phyloP scores from a whole-genome alignment of 2,113 vertebrate genomes.

The Triplophysa tibetana region DNA sequence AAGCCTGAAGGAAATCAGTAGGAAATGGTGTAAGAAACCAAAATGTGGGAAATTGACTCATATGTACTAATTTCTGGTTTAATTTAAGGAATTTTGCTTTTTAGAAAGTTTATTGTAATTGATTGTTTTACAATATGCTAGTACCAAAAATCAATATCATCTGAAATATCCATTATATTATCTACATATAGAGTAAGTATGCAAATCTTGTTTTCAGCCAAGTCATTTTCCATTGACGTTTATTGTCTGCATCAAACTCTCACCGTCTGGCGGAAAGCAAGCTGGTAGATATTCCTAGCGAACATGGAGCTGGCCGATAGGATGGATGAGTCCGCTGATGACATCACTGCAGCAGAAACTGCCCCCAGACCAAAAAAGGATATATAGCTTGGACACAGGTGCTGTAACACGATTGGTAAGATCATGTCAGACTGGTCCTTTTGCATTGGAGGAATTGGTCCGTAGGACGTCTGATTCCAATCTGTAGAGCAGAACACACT shows the following conservation, averaged over 20 bases:
- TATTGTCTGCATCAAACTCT: conserved; percentile 50
- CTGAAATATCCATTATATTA: no score
- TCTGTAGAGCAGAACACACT: conserved; percentile 67
- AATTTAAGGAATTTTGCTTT: neutral
- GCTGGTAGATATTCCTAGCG: conserved; percentile 95
- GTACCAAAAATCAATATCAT: no score
- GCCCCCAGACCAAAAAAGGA: conserved; percentile 95
- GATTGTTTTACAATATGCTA: no score
- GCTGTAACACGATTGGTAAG: conserved; percentile 92
- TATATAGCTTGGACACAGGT: conserved; percentile 91
- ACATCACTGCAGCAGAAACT: conserved; percentile 97
- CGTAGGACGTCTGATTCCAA: conserved; percentile 92
- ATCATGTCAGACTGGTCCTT: conserved; percentile 93
- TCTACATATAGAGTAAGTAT: no score
- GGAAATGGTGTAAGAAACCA: neutral
- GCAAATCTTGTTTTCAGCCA: no score
- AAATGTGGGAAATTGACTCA: neutral
- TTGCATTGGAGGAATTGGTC: conserved; percentile 77
- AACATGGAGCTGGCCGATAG: conserved; percentile 99
- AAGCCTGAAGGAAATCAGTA: conserved; percentile 77
- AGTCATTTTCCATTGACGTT: neutral
- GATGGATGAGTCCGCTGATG: conserved; percentile 97
- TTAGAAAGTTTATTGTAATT: neutral
- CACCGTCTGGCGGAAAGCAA: conserved; percentile 95
- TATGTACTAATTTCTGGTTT: neutral